Evolutionary conservation across 2,797 vertebrate species (phyloP), one percentile per base, ranked within the genome.

Genomic region (Acanthurus leucopareius): DNA sequence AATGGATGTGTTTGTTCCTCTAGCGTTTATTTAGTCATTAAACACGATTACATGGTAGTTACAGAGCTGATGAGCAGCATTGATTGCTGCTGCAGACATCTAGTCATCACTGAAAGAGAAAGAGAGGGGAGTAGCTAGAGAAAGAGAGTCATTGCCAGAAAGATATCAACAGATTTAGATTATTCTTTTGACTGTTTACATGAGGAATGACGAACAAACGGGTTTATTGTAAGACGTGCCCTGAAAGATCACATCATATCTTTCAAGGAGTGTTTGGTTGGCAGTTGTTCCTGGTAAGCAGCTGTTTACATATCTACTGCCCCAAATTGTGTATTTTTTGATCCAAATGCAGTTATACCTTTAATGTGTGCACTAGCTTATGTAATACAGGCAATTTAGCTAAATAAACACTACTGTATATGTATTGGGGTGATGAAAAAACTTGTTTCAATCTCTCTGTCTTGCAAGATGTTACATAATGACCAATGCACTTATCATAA

Each of bases 31-130:
- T 61, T 64, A 48, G 45, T 71, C 66, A 52, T 84, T 85, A 81
- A 69, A 63, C 58, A 71, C 54, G 80, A 86, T 83, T 79, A 77
- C 49, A 69, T 64, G 22, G 13, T n/a, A 49, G 25, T 70, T 54
- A 57, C 44, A 69, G 17, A 62, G 48, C 69, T 72, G 79, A 86
- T 81, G 64, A 73, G 68, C 60, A 48, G 28, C 53, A 67, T 1
- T 64, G 74, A 82, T 87, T 81, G 45, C 70, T 35, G 9, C 56
- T 10, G 52, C 73, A 88, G 84, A 88, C 86, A 87, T 90, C 88
- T 42, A 4, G 75, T 52, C 82, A 83, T 89, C 75, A 5, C 73
- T 73, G 78, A 47, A 10, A 17, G 19, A 70, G 71, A 71, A 70
- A 32, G 20, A 69, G 40, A 42, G 40, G 40, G 40, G 63, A 67